Percentiles rank a stretch among this genome's conserved stretches.
Evolutionary conservation across 2,888 invertebrate genomes (phyloP).

Genomic region (Pinctada fucata): DNA sequence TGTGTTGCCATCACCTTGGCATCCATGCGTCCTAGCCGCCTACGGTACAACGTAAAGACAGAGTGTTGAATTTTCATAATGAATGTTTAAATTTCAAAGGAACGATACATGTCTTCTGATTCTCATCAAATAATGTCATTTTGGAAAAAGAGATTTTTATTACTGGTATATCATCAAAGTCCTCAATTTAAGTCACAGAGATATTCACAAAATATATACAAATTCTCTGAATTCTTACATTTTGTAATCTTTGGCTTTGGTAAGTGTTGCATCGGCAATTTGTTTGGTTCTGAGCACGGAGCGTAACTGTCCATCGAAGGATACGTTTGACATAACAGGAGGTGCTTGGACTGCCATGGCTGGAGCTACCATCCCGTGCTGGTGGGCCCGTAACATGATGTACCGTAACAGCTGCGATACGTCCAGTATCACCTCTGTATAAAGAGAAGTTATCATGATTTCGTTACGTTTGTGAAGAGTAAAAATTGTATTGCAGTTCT

Average conservation of each 20-base stretch:
- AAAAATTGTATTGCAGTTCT: too few relatives aligned
- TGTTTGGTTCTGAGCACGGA: not conserved
- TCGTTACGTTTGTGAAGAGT: too few relatives aligned
- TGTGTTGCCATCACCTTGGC: not conserved
- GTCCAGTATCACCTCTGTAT: slow-evolving; percentile 10
- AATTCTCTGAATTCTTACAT: not conserved
- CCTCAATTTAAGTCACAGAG: too few relatives aligned
- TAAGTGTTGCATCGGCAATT: not conserved
- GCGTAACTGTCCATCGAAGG: not conserved
- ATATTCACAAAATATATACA: too few relatives aligned
- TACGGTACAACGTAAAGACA: not conserved
- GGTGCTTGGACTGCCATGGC: not conserved
- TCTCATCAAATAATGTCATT: not conserved
- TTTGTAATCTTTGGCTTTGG: slow-evolving; percentile 3
- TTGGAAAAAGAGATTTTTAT: not conserved
- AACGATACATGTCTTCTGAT: slow-evolving; percentile 8
- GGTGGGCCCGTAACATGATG: not conserved
- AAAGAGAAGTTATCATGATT: not conserved
- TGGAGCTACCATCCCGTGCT: not conserved
- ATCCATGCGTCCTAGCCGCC: not conserved
- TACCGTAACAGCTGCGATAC: slow-evolving; percentile 6
- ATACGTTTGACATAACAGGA: not conserved
- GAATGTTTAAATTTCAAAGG: slow-evolving; percentile 19
- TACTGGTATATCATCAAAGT: too few relatives aligned
- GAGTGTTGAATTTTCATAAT: not conserved